Evolutionary conservation across 2,888 invertebrate genomes (phyloP), one percentile per base, ranked within the genome.

Genomic region (Cryptocephalus primarius): DNA sequence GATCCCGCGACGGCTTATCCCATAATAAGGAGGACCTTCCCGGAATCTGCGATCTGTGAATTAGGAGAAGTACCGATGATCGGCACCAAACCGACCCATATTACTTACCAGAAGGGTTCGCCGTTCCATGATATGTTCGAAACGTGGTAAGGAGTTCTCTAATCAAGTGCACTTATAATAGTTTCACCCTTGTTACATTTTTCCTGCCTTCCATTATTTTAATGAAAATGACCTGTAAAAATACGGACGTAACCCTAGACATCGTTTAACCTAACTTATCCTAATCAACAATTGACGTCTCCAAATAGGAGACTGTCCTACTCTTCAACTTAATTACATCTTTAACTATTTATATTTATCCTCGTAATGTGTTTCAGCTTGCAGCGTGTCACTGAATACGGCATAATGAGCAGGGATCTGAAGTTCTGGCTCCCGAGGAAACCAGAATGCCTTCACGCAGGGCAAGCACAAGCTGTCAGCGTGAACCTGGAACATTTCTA

Each of bases 1-100:
- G 67, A 69, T 55, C 48, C 62, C 9, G 60, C 60, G 0, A 60
- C 59, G 0, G 66, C 60, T 10, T 69, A 69, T 54, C 62, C 63
- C 9, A 57, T 69, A 10, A 65, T 69, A 39, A 54, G 60, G 34
- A 50, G 55, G 8, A 61, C 61, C 1, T 69, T 66, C 49, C 45
- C 55, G 8, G 64, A 64, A 42, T 51, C 54, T 39, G 59, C 58
- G 2, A 61, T 68, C 34, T 69, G 69, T 44, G 64, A 68, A 48
- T 53, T 69, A 38, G 58, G 57, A 33, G 64, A 69, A 57, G 57
- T 70, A 2, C 50, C 57, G 32, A 46, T 70, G 53, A 62, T 59
- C 48, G 50, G 55, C 34, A 56, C 56, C 1, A 57, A 59, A 46
- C 59, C 56, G 4, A 59, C 64, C 50, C 57, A 65, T 40, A 54